These are phyloP conservation scores for Spodoptera litura DNA, from an alignment of 1,140 invertebrate species.

Conservation along the genomic window DNA sequence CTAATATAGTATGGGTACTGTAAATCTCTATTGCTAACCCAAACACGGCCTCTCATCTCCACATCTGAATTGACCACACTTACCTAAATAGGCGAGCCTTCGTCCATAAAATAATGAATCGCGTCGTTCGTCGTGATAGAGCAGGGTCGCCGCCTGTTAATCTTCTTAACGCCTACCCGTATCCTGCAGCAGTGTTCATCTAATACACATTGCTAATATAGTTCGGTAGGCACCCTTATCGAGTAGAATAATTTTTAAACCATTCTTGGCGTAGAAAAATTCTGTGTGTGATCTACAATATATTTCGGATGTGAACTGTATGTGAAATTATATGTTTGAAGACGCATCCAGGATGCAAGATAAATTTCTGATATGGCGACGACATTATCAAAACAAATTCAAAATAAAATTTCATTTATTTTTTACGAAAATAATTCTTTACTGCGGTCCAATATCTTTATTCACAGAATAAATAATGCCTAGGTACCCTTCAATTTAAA, in stretches of 20 bases:
- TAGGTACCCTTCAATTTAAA: too few species aligned
- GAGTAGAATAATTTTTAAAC: not conserved
- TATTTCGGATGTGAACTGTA: not conserved
- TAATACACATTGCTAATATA: conserved; percentile 35
- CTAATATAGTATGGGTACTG: too few species aligned
- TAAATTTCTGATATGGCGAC: not conserved
- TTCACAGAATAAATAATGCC: too few species aligned
- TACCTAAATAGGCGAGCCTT: not conserved
- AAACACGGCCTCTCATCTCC: not conserved
- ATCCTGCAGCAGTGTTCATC: conserved; percentile 31
- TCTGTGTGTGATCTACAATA: not conserved
- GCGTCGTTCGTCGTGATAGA: not conserved
- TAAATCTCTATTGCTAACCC: not conserved
- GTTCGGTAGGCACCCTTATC: conserved; percentile 15
- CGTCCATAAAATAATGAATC: conserved; percentile 23
- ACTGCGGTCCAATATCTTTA: too few species aligned
- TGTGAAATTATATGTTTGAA: too few species aligned
- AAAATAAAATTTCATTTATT: too few species aligned
- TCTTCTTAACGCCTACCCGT: conserved; percentile 40
- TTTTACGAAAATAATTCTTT: too few species aligned
- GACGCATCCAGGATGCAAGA: too few species aligned
- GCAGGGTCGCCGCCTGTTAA: conserved; percentile 29
- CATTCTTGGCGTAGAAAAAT: too few species aligned
- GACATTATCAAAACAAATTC: too few species aligned
- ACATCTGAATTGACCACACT: not conserved